Evolutionary conservation across 1,140 invertebrate genomes (phyloP), one percentile per base, ranked within the genome.

Genomic region (Hydropsyche tenuis): DNA sequence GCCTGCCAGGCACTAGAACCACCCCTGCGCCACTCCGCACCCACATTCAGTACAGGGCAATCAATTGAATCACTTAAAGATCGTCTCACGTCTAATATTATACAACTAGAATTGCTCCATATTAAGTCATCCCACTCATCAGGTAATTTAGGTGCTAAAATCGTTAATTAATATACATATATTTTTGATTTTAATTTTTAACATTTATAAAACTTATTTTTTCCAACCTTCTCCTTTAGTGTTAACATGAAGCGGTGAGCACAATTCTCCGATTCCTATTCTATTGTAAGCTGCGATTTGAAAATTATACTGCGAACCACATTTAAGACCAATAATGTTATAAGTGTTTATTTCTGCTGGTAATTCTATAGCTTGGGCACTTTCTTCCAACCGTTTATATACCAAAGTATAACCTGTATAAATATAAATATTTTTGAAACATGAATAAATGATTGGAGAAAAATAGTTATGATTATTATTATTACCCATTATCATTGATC

Each of bases 251-350:
- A 88, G 81, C 20, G 87, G 80, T 16, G 85, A 77, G 79, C 90
- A 90, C 0, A 88, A 86, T 68, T 87, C 85, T 20, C 90, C 89
- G 45, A 86, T 86, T 6, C 89, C 89, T 7, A 90, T 86, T 78
- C 86, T 83, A 82, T 90, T 90, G 74, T 86, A 84, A 12, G 89
- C 89, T 1, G 87, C 86, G 72, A 91, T 81, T 78, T 88, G 88
- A 18, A 90, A 81, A 73, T 86, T 79, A 72, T 89, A 89, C 5
- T 84, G 81, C 11, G 85, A 86, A n/a, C 88, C 92, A 81, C 92
- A 93, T 75, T 87, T 85, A 1, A 93, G 81, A 30, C 88, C 86
- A 37, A 86, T 86, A 4, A 92, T 79, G 1, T 87, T 89, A 75
- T 89, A 89, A 63, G 88, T 87, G 7, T 82, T 85, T 27, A 86